Conservation (phyloP, 2,113 vertebrate species). For the Neotragus moschatus region DNA sequence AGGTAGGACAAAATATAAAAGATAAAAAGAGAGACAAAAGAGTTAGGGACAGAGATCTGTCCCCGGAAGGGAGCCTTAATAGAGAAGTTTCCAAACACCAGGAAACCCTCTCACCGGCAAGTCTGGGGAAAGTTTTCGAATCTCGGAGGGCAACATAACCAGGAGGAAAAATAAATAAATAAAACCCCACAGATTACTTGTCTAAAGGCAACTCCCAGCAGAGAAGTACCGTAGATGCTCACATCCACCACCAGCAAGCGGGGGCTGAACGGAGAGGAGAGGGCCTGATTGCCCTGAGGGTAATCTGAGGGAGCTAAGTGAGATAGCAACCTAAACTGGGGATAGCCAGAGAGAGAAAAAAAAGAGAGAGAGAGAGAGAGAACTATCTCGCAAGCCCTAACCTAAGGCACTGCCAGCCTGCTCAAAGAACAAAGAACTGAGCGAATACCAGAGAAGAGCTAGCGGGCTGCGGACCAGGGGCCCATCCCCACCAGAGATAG, state of each 20-base stretch:
- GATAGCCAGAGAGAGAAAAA: background rate
- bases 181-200: background rate
- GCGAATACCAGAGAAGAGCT: background rate
- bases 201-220: background rate
- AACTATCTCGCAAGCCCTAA: rapidly evolving
- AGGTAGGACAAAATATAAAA: background rate
- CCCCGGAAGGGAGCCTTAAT: background rate
- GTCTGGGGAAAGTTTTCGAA: background rate
- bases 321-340: background rate
- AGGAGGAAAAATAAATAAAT: background rate
- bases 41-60: background rate
- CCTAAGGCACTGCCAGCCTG: no score
- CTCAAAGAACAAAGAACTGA: background rate
- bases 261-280: background rate
- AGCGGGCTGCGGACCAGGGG: rapidly evolving
- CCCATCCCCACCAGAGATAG: background rate
- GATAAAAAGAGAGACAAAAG: background rate
- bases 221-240: background rate
- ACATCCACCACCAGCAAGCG: background rate
- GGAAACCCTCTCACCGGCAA: background rate
- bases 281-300: background rate
- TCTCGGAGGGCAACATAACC: background rate
- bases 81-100: background rate
- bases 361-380: no score
- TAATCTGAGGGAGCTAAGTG: background rate